phyloP scores from a whole-genome alignment of 2,797 vertebrate genomes.

The Sarcophilus harrisii region DNA sequence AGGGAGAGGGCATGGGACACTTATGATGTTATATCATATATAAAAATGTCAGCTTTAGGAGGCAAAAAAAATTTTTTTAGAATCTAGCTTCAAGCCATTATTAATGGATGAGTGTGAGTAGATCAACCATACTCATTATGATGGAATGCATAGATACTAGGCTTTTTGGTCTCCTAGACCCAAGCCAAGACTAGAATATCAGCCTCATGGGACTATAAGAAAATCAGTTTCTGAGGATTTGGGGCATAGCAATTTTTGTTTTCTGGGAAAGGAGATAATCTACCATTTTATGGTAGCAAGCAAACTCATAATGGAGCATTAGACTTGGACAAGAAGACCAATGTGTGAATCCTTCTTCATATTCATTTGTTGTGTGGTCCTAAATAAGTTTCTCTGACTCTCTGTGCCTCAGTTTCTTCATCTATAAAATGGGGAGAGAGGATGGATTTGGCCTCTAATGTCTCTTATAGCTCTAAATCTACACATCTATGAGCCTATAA shows the following conservation, averaged over 20 bases:
- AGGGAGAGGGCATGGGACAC: background rate
- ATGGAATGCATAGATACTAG: background rate
- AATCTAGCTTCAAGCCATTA: background rate
- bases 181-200: background rate
- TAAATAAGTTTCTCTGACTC: background rate
- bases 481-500: background rate
- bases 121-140: background rate
- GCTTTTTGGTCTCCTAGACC: background rate
- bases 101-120: background rate
- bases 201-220: background rate
- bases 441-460: background rate
- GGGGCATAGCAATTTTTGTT: background rate
- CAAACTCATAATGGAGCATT: background rate
- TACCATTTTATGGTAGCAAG: background rate
- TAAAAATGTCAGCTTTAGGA: background rate
- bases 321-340: background rate
- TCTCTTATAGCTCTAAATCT: background rate
- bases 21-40: background rate
- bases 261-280: background rate
- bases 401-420: background rate
- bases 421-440: background rate
- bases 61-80: background rate
- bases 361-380: background rate
- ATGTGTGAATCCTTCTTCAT: background rate
- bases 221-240: background rate